Conservation (phyloP, 2,113 vertebrate genomes). For the Myotis davidii region DNA sequence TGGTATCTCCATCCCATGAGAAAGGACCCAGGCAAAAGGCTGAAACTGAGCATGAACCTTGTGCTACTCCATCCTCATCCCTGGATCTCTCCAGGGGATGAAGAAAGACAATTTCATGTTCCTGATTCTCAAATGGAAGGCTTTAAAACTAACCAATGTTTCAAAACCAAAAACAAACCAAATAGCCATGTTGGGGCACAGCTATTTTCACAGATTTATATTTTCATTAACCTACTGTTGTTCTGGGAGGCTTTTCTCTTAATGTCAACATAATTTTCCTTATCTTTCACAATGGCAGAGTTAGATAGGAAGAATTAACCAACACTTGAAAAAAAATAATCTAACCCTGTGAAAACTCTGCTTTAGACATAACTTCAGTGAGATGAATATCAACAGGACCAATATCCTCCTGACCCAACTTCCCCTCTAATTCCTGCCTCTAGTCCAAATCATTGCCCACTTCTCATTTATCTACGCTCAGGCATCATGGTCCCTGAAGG, state of each 20-base stretch:
- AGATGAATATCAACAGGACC: background rate
- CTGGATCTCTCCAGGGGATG: background rate
- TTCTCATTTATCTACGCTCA: background rate
- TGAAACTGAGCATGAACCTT: background rate
- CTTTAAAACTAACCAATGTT: background rate
- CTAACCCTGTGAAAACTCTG: background rate
- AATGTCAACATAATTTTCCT: background rate
- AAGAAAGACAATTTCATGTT: background rate
- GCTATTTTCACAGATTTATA: background rate
- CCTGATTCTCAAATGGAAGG: background rate
- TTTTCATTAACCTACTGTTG: too few species aligned
- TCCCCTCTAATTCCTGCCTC: background rate
- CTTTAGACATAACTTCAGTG: background rate
- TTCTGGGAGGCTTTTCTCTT: background rate
- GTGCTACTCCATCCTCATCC: background rate
- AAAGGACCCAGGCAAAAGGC: background rate
- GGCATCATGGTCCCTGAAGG: background rate
- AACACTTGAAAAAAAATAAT: background rate
- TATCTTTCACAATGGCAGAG: background rate
- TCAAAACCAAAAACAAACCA: background rate
- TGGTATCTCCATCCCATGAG: background rate
- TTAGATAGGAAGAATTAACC: background rate
- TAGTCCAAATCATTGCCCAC: too few species aligned
- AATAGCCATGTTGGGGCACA: background rate
- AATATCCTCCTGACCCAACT: fast-evolving